These are phyloP conservation scores for Chaenocephalus aceratus DNA, from an alignment of 2,113 vertebrate genomes.

Conservation along the genomic window DNA sequence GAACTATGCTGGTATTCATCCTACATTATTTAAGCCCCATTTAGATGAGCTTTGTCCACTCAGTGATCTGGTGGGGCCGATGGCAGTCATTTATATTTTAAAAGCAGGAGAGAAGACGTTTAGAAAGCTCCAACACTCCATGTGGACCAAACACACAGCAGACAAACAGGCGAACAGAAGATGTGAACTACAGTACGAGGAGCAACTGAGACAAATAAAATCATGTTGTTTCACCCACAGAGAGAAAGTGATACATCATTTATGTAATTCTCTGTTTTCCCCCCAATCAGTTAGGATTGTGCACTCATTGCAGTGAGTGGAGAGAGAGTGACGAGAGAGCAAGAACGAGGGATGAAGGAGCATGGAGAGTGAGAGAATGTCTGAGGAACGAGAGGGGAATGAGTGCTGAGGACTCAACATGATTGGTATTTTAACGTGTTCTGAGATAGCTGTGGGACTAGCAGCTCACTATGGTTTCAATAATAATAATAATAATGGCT, in stretches of 20 bases:
- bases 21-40: conserved; percentile 69
- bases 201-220: conserved; percentile 32
- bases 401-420: conserved; percentile 44
- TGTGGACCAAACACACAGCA: conserved; percentile 5
- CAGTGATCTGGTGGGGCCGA: conserved; percentile 59
- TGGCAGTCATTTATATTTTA: conserved; percentile 71
- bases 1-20: conserved; percentile 41
- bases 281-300: conserved; percentile 52
- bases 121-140: conserved; percentile 11
- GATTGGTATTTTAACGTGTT: conserved; percentile 63
- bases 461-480: conserved; percentile 49
- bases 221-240: conserved; percentile 44
- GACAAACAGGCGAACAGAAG: conserved; percentile 10
- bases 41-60: conserved; percentile 72
- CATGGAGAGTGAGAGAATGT: conserved; percentile 33
- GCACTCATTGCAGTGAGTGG: conserved; percentile 37
- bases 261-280: conserved; percentile 58
- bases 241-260: conserved; percentile 61
- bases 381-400: conserved; percentile 36
- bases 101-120: conserved; percentile 16
- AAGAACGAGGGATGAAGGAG: conserved; percentile 15
- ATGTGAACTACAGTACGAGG: neutral
- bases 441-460: conserved; percentile 48
- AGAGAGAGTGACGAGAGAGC: conserved; percentile 14
- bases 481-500: conserved; percentile 52